Base-by-base conservation (phyloP, 1,140 invertebrate genomes). In the Hycleus cichorii region DNA sequence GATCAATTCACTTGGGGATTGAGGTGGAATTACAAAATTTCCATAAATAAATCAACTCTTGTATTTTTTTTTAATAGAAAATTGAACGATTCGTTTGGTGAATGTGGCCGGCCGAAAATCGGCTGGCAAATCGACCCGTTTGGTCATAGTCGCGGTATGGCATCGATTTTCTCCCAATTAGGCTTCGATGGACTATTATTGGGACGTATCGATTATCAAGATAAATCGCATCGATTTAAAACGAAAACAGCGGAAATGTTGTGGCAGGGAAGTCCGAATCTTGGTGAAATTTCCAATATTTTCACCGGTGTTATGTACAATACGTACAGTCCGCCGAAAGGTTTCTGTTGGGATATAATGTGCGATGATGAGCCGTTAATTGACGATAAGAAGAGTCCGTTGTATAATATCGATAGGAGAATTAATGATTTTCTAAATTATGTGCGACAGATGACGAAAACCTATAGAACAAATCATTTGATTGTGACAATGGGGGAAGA, bases 101-200 rank as follows among this genome's bases (percentile, higher is more conserved):
- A 81, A 9, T 95, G 92, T 71, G 91, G 81, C 0, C 74, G 83
- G 9, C 93, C 92, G 0, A 80, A 79, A 26, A 81, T 93, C 7
- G 91, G 88, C 3, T 96, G 93, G 93, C 93, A 96, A 73, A 95
- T 96, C 46, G 92, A 95, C 77, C 91, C 93, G 0, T 96, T 95
- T 68, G 93, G 93, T 0, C 93, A 97, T 70, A 92, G 91, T 0
- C 73, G 89, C 25, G 93, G 95, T 77, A 83, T 89, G 75, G 91
- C 92, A 0, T 91, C 90, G 0, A 75, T 95, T 1, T 89, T 95
- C 67, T 86, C 91, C 0, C 86, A 84, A 49, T 81, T 90, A 77
- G 88, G 87, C 1, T 97, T 87, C 69, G 90, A 95, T 72, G 93
- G 90, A 0, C 74, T 95, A 39, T 90, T 96, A 62, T 84, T 97